These are phyloP conservation scores for Atta texana DNA, from an alignment of 1,140 invertebrate genomes.

Conservation along the genomic window DNA sequence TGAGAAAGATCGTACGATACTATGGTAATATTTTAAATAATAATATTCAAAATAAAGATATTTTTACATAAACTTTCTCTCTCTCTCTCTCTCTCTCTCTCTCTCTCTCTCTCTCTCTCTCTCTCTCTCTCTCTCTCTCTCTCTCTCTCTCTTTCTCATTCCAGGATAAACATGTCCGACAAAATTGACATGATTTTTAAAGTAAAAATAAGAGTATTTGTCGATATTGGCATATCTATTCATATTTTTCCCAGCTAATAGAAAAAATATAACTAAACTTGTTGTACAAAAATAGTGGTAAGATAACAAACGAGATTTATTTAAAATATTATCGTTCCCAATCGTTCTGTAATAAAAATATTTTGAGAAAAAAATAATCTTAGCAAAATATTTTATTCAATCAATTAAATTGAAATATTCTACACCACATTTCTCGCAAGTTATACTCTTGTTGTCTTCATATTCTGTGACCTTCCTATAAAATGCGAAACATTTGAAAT, in stretches of 20 bases:
- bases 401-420: neutral
- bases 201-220: constrained; percentile 3
- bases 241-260: constrained; percentile 9
- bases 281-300: neutral
- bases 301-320: neutral
- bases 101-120: neutral
- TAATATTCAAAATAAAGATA: neutral
- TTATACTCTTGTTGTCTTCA: neutral
- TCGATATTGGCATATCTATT: constrained; percentile 26
- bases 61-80: neutral
- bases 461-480: neutral
- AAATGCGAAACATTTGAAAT: constrained; percentile 39
- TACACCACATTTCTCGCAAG: constrained; percentile 53
- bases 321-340: neutral
- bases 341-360: neutral
- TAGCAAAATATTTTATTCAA: neutral
- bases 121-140: neutral
- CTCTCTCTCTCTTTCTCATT: neutral
- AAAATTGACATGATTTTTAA: constrained; percentile 17
- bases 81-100: neutral
- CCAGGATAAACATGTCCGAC: neutral
- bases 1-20: neutral
- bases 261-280: constrained; percentile 9
- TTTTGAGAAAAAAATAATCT: neutral
- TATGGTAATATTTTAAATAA: neutral